Evolutionary conservation across 2,113 vertebrate genomes (phyloP), one percentile per base, ranked within the genome.

Genomic region (Mustela lutreola): DNA sequence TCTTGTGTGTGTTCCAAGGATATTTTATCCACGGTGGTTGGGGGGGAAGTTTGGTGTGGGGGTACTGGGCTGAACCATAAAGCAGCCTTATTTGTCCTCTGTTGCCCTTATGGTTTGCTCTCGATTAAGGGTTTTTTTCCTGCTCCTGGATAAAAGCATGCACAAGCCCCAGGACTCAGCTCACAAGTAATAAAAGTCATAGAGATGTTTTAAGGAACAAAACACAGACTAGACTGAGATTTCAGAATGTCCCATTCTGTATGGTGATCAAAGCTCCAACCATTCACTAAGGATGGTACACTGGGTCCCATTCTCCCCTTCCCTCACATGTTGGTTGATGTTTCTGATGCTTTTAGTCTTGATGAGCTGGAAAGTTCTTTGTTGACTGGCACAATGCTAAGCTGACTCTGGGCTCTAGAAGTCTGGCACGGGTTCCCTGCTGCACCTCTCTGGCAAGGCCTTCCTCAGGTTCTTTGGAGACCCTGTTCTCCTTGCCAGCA

Each of bases 321-420:
- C 4, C 31, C 24, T 78, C 60, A 50, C 14, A 7, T 1, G 0
- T 1, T 11, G 78, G 58, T 31, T 48, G 12, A 56, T 36, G 48
- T 93, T 36, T 82, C 28, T 67, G 16, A 82, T 0, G 21, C 28
- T 45, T 11, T 56, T 28, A 31, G 58, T 48, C 11, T 31, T 0
- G n/a, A 62, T 31, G 65, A 75, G 7, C 60, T 58, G 76, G 31
- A 16, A n/a, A 4, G 31, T 28, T 81, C 42, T 76, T 31, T 45
- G 84, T 6, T 31, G 58, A 33, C 18, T n/a, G 22, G 56, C n/a
- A 28, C 0, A 1, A 28, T 75, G 36, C n/a, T 36, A 21, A n/a
- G 45, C 24, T n/a, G 75, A 21, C 53, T 62, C 48, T 56, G 26
- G 15, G 63, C 71, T 65, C 65, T 42, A 15, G 26, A 36, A 24